Conservation (phyloP, 1,140 invertebrate genomes). For the Phymorhynchus buccinoides region DNA sequence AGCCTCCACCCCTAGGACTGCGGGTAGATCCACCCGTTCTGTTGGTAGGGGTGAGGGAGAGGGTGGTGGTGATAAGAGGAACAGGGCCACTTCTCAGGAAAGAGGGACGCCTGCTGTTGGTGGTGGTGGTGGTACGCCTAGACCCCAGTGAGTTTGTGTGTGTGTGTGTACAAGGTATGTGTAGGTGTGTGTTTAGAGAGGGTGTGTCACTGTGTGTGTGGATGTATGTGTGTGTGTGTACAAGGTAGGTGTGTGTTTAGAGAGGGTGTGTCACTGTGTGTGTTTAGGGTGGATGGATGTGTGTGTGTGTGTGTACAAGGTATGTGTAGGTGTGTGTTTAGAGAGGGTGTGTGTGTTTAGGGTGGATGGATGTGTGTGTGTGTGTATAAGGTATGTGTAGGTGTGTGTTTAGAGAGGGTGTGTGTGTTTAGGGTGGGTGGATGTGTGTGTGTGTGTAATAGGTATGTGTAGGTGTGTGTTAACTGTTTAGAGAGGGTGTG, state of each 20-base stretch:
- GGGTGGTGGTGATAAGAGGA: too few species aligned
- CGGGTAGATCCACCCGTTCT: background rate
- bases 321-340: too few species aligned
- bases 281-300: too few species aligned
- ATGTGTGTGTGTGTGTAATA: too few species aligned
- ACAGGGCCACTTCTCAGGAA: background rate
- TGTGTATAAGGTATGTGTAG: too few species aligned
- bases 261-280: background rate
- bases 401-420: too few species aligned
- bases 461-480: too few species aligned
- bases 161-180: background rate
- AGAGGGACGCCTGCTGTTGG: background rate
- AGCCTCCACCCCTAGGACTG: constrained; percentile 2
- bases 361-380: too few species aligned
- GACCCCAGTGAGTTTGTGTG: background rate
- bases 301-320: background rate
- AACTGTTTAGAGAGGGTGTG: too few species aligned
- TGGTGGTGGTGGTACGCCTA: background rate
- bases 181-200: background rate
- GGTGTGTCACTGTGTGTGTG: background rate
- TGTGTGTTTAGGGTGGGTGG: too few species aligned
- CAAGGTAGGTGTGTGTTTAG: background rate
- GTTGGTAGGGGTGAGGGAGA: background rate
- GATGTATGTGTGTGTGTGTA: background rate
- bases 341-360: too few species aligned